Conservation (phyloP, 2,113 vertebrate species). For the Melanerpes formicivorus region DNA sequence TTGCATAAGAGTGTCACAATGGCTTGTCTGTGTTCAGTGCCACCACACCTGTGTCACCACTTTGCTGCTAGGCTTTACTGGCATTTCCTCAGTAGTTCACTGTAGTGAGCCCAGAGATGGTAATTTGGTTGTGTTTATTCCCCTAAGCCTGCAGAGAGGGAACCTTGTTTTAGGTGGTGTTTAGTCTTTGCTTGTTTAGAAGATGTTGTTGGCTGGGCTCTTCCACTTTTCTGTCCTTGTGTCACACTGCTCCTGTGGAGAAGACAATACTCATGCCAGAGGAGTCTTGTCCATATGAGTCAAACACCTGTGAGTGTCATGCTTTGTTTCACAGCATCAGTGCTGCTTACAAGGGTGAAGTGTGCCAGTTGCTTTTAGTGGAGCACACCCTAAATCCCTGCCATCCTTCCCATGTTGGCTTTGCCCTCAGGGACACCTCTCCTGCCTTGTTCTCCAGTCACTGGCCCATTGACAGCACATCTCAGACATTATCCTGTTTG, state of each 20-base stretch:
- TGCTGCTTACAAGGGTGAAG: background rate
- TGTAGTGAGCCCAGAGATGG: background rate
- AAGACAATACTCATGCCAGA: background rate
- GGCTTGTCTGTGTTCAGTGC: background rate
- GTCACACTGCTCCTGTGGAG: background rate
- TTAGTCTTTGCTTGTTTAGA: background rate
- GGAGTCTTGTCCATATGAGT: background rate
- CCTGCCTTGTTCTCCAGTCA: background rate
- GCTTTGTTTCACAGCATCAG: background rate
- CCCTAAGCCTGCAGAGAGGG: background rate
- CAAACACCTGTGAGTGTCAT: background rate
- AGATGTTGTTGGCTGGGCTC: background rate
- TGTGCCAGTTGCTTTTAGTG: background rate
- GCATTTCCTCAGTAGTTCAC: background rate
- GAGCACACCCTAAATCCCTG: fast-evolving
- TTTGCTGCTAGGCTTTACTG: background rate
- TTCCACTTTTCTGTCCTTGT: background rate
- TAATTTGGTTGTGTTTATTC: background rate
- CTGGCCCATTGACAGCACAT: fast-evolving
- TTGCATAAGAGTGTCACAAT: background rate
- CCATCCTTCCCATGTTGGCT: background rate
- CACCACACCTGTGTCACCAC: background rate
- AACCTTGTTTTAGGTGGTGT: fast-evolving
- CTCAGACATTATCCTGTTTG: background rate
- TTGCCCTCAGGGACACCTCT: background rate